These are phyloP conservation scores for Ditylenchus dipsaci DNA, from an alignment of 1,140 invertebrate genomes.

Conservation along the genomic window DNA sequence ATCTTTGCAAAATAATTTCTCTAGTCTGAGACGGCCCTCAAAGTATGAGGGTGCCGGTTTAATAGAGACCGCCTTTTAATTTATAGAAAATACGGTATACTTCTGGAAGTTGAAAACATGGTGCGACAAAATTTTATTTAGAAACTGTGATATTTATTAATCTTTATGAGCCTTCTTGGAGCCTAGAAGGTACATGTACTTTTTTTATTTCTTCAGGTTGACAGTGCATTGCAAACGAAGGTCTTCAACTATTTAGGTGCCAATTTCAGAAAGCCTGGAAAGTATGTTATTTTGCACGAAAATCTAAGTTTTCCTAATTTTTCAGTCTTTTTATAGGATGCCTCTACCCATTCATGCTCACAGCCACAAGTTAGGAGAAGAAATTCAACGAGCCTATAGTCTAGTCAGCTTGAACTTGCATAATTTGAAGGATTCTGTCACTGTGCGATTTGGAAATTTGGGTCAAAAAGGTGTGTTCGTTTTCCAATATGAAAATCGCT, in stretches of 20 bases:
- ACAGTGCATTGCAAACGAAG: constrained; percentile 11
- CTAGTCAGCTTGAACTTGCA: neutral
- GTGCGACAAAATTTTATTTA: no score
- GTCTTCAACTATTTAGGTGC: neutral
- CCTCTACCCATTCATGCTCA: constrained; percentile 8
- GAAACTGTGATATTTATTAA: no score
- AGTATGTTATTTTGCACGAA: neutral
- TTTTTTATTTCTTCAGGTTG: constrained; percentile 15
- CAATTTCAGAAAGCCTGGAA: neutral
- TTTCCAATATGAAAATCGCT: neutral
- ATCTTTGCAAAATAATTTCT: no score
- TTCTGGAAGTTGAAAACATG: no score
- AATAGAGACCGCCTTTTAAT: no score
- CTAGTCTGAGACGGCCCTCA: no score
- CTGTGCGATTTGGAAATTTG: constrained; percentile 37
- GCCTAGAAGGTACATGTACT: neutral
- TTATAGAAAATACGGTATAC: no score
- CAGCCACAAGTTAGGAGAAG: constrained; percentile 2
- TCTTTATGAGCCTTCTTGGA: no score
- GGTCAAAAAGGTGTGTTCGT: constrained; percentile 10
- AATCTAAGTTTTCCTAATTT: no score
- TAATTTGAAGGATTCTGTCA: neutral
- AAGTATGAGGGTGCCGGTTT: no score
- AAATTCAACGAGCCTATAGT: constrained; percentile 5
- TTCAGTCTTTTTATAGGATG: no score